Base-by-base conservation (phyloP, 2,888 invertebrate genomes). In the Aporophyla lueneburgensis region DNA sequence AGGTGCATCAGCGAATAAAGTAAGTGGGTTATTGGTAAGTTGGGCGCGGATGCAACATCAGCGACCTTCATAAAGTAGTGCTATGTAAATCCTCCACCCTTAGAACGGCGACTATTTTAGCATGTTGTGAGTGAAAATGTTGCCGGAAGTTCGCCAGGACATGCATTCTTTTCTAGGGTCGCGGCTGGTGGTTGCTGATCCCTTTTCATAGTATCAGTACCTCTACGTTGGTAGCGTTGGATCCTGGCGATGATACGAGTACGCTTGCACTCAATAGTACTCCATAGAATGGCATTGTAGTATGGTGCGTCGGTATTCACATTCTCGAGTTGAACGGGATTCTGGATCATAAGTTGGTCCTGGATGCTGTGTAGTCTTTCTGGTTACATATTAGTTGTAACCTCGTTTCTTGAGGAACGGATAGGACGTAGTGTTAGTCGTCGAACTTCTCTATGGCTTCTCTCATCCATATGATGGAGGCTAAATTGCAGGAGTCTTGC, bases 301-400 rank as follows among this genome's bases (percentile, higher is more conserved):
- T n/a, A n/a, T n/a, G n/a, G 12, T 10, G n/a, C 54, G n/a, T 54
- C n/a, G 10, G n/a, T n/a, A 0, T 21, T 6, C 9, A 9, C 21
- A 21, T 49, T 46, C 46, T 54, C 67, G n/a, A n/a, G 33, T 54
- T 67, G n/a, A 54, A 67, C 40, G 54, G 54, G 67, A 67, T 10
- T 40, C 54, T 67, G 67, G 54, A 67, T 68, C 68, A 68, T 68
- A n/a, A 56, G 5, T 43, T 43, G 3, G 43, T 43, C 43, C 43
- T 43, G 43, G 69, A 49, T 58, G 24, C 58, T 21, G 53, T 53
- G 21, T 19, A 51, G 51, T 53, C 21, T 21, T 53, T 53, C 53
- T 1, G 53, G 21, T 21, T 53, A 21, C 53, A 53, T 21, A 9
- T 53, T 53, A 53, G 3, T 53, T 53, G 53, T 53, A 21, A 9